Evolutionary conservation across 2,113 vertebrate genomes (phyloP).

Genomic region (Takifugu flavidus): DNA sequence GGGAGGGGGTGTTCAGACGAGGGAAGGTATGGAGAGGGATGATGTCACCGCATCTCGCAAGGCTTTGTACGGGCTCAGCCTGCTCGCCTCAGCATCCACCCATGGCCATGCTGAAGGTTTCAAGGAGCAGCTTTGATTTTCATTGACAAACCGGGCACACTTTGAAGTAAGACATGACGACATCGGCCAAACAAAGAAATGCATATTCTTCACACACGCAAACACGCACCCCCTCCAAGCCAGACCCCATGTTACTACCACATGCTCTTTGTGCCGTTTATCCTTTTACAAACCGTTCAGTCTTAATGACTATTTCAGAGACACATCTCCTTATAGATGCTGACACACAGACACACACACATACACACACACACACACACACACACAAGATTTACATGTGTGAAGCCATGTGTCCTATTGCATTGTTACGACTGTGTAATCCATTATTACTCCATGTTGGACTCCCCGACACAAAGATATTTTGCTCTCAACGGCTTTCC

Average conservation of each 20-base stretch:
- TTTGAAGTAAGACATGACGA: slow-evolving; percentile 5
- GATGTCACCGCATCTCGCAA: slow-evolving; percentile 70
- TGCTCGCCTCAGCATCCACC: slow-evolving; percentile 36
- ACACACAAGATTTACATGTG: slow-evolving; percentile 13
- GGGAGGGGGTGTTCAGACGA: slow-evolving; percentile 28
- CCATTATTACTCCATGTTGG: slow-evolving; percentile 19
- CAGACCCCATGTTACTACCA: slow-evolving; percentile 26
- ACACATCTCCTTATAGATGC: slow-evolving; percentile 20
- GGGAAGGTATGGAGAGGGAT: slow-evolving; percentile 62
- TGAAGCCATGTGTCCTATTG: slow-evolving; percentile 40
- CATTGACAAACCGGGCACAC: background rate
- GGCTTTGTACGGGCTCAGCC: slow-evolving; percentile 45
- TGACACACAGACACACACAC: slow-evolving; percentile 9
- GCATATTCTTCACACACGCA: background rate
- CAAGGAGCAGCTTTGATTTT: background rate
- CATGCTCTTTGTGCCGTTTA: slow-evolving; percentile 30
- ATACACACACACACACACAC: slow-evolving; percentile 3
- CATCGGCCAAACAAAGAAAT: slow-evolving; percentile 1
- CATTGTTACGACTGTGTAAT: slow-evolving; percentile 20
- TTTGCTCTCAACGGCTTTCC: slow-evolving; percentile 29
- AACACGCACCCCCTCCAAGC: background rate
- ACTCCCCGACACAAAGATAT: slow-evolving; percentile 28
- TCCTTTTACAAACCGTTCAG: slow-evolving; percentile 19
- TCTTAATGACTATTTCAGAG: slow-evolving; percentile 23
- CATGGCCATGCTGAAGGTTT: slow-evolving; percentile 7